These are phyloP conservation scores for Mastigias papua DNA, from an alignment of 30 jellyfish, hydroid and myxozoan species.

Conservation along the genomic window DNA sequence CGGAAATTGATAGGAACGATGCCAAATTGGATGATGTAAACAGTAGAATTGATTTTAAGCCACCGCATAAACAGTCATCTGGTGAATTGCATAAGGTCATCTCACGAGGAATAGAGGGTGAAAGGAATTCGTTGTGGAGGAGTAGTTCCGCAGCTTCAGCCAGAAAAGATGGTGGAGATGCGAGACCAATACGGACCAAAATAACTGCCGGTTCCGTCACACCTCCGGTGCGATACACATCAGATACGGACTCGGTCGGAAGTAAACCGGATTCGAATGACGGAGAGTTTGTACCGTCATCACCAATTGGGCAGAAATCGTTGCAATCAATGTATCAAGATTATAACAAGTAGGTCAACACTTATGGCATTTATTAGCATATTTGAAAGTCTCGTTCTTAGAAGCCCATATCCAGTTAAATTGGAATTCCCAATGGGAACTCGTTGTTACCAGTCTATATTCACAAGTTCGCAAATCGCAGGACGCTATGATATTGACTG, in stretches of 20 bases:
- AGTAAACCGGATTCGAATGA: constrained; percentile 72
- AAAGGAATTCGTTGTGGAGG: constrained; percentile 32
- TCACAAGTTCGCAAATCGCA: no score
- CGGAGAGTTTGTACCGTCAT: constrained; percentile 58
- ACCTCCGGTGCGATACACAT: constrained; percentile 54
- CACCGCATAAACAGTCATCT: constrained; percentile 36
- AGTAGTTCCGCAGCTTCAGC: constrained; percentile 69
- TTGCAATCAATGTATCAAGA: constrained; percentile 65
- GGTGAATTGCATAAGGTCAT: constrained; percentile 46
- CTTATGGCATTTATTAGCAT: no score
- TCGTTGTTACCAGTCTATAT: no score
- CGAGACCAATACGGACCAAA: constrained; percentile 37
- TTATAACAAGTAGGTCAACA: constrained; percentile 56
- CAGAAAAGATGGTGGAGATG: constrained; percentile 6
- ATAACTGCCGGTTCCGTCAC: constrained; percentile 45
- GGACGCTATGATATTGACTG: no score
- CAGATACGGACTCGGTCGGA: constrained; percentile 72
- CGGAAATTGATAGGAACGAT: not conserved
- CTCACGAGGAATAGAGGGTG: constrained; percentile 19
- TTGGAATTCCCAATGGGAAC: no score
- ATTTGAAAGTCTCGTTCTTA: no score
- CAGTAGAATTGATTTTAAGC: not conserved
- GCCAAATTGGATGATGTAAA: not conserved
- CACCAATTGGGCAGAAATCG: constrained; percentile 32
- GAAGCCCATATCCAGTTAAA: no score